phyloP scores from a whole-genome alignment of 2,113 vertebrate genomes.

The Actenoides lindsayi region DNA sequence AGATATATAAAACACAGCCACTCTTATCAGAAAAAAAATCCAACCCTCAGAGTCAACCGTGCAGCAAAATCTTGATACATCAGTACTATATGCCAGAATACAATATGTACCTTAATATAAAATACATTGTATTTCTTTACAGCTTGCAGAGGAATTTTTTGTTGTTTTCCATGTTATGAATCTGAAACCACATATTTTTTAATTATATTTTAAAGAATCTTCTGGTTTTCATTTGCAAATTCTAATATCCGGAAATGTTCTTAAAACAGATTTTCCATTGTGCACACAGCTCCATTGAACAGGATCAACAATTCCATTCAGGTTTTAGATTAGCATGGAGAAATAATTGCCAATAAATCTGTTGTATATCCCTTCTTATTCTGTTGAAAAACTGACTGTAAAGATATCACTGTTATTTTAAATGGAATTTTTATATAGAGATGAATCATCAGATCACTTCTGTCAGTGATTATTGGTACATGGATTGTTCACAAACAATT shows the following conservation, averaged over 20 bases:
- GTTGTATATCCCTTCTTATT: neutral
- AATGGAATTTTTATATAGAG: neutral
- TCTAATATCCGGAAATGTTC: neutral
- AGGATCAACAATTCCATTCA: neutral
- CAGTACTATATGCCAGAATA: neutral
- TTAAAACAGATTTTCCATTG: neutral
- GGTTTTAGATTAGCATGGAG: neutral
- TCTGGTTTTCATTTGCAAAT: neutral
- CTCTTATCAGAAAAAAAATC: neutral
- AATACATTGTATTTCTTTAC: neutral
- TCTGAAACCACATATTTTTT: neutral
- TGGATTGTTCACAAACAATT: neutral
- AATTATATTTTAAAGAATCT: neutral
- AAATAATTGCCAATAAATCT: neutral
- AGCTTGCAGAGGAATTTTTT: neutral
- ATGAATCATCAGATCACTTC: neutral
- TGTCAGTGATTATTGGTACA: neutral
- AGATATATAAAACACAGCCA: neutral
- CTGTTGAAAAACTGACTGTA: neutral
- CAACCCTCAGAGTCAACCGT: neutral
- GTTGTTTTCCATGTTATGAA: neutral
- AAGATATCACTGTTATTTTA: neutral
- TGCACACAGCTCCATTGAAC: neutral
- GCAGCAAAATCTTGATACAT: neutral
- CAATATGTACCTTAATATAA: rapidly evolving